phyloP scores from a whole-genome alignment of 2,797 vertebrate species.

The Cephalopachus bancanus region DNA sequence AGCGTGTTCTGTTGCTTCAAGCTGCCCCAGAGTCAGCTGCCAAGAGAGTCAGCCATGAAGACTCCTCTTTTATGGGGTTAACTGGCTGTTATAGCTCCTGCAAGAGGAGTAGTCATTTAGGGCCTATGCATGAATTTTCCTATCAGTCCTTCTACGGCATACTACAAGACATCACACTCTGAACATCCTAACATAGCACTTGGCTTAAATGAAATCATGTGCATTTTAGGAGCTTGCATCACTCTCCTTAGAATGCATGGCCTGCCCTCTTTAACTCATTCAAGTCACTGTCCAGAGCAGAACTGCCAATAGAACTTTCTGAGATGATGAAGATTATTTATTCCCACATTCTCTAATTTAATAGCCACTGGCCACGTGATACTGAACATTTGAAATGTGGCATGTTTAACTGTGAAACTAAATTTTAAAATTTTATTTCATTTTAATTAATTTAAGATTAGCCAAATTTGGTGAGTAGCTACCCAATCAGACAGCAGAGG shows the following conservation, averaged over 20 bases:
- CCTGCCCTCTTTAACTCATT: background rate
- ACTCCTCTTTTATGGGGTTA: background rate
- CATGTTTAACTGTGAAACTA: background rate
- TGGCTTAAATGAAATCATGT: background rate
- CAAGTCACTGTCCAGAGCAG: background rate
- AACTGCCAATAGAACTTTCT: background rate
- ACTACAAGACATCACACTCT: background rate
- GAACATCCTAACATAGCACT: background rate
- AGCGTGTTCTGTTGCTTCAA: background rate
- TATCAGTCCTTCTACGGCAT: background rate
- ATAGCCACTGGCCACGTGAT: background rate
- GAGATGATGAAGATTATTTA: background rate
- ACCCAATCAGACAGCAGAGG: background rate
- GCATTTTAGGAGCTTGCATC: background rate
- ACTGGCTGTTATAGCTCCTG: background rate
- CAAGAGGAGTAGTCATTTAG: background rate
- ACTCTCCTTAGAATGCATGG: background rate
- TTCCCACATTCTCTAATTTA: background rate
- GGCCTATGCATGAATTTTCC: background rate
- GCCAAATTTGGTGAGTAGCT: background rate
- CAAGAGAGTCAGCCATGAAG: background rate
- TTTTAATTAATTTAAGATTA: background rate
- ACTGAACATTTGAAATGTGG: background rate
- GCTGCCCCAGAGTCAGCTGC: background rate
- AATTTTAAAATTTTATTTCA: background rate